These are phyloP conservation scores for Octomys mimax DNA, from an alignment of 2,797 vertebrate genomes.

Conservation along the genomic window DNA sequence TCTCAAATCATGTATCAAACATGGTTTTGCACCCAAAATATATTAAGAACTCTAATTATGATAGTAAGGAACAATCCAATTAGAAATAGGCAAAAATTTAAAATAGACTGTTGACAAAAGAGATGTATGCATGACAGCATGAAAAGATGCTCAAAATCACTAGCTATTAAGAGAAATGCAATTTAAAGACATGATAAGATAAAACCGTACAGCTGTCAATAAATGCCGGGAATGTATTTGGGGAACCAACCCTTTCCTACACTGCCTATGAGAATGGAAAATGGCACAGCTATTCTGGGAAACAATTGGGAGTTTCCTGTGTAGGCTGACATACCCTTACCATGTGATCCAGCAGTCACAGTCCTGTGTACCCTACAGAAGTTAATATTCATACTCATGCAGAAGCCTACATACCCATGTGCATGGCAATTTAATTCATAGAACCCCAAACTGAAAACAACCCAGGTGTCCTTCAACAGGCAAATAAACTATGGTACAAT, in stretches of 20 bases:
- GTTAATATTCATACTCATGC: not conserved
- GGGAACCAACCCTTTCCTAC: not conserved
- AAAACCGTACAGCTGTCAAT: not conserved
- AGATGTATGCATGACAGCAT: not conserved
- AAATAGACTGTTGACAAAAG: not conserved
- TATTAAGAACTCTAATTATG: slow-evolving; percentile 30
- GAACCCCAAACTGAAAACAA: not conserved
- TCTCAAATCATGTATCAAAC: not conserved
- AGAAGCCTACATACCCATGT: not conserved
- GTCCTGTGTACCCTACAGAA: slow-evolving; percentile 25
- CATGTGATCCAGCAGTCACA: not conserved
- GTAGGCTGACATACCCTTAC: not conserved
- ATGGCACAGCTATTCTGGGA: not conserved
- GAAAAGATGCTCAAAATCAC: slow-evolving; percentile 31
- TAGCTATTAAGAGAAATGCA: not conserved
- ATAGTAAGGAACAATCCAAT: not conserved
- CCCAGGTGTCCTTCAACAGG: too few relatives aligned
- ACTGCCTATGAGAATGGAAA: not conserved
- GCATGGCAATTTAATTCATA: slow-evolving; percentile 36
- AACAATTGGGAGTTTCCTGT: not conserved
- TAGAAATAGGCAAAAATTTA: slow-evolving; percentile 35
- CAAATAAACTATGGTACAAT: not conserved
- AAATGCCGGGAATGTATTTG: not conserved
- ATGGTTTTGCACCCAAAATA: not conserved
- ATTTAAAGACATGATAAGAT: not conserved